Evolutionary conservation across 92 coral and sea anemone species (phyloP).

Genomic region (Porites rus): DNA sequence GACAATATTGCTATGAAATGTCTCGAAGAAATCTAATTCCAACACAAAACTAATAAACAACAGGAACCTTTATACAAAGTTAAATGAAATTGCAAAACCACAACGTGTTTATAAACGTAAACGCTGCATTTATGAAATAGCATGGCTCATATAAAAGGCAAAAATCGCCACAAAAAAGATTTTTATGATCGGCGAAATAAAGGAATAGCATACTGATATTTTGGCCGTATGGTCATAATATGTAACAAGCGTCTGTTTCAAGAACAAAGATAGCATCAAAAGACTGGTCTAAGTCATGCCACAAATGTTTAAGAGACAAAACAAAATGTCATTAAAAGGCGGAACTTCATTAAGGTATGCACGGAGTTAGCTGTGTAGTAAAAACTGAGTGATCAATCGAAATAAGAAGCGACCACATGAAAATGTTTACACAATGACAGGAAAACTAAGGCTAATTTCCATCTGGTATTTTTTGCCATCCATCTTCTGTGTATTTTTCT

Average conservation of each 20-base stretch:
- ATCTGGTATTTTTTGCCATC: neutral
- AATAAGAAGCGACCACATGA: slow-evolving; percentile 15
- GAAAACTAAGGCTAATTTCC: slow-evolving; percentile 23
- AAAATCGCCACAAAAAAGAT: slow-evolving; percentile 1
- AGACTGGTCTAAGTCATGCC: neutral
- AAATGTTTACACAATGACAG: slow-evolving; percentile 38
- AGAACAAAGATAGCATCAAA: neutral
- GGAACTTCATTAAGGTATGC: slow-evolving; percentile 16
- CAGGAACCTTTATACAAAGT: neutral
- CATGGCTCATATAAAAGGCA: neutral
- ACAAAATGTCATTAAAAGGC: slow-evolving; percentile 6
- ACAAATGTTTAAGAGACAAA: neutral
- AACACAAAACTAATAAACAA: neutral
- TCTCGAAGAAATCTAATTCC: slow-evolving; percentile 1
- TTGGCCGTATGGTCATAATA: neutral
- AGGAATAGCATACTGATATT: neutral
- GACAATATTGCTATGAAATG: neutral
- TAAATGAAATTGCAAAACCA: slow-evolving; percentile 1
- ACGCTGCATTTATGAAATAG: neutral
- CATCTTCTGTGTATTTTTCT: neutral
- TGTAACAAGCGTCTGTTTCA: neutral
- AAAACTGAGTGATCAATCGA: neutral
- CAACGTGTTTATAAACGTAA: neutral
- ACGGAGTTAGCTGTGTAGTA: neutral
- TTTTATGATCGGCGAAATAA: neutral